These are phyloP conservation scores for Campoletis raptor DNA, from an alignment of 2,888 invertebrate species.

Conservation along the genomic window DNA sequence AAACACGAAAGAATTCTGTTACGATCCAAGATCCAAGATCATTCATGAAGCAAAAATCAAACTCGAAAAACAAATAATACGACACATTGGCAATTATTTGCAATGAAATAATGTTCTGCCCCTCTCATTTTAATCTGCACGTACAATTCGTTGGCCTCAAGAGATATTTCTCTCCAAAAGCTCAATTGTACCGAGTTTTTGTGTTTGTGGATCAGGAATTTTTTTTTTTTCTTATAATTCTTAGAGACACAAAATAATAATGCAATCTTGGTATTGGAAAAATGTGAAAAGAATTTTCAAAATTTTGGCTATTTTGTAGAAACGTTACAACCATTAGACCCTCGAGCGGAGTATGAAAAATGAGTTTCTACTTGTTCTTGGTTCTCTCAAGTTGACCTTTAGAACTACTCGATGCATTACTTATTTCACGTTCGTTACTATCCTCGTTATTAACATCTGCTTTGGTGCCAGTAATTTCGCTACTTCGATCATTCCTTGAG, in stretches of 20 bases:
- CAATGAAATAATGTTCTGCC: not conserved
- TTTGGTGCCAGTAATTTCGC: slow-evolving; percentile 49
- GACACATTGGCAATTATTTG: not conserved
- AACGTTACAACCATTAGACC: not conserved
- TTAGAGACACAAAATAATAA: not conserved
- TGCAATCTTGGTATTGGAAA: not conserved
- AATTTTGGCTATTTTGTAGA: not conserved
- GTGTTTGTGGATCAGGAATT: not conserved
- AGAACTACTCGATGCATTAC: slow-evolving; percentile 12
- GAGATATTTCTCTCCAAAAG: not conserved
- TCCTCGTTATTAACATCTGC: slow-evolving; percentile 34
- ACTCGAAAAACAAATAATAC: not conserved
- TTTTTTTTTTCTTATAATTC: not conserved
- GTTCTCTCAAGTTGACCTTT: slow-evolving; percentile 53
- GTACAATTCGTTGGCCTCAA: not conserved
- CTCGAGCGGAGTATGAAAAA: not conserved
- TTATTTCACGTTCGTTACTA: slow-evolving; percentile 46
- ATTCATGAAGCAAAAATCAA: not conserved
- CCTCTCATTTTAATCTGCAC: not conserved
- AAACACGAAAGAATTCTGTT: not conserved
- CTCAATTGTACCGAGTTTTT: not conserved
- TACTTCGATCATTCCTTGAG: slow-evolving; percentile 49
- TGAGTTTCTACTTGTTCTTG: slow-evolving; percentile 45
- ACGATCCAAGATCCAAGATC: not conserved
- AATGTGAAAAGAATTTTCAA: not conserved